phyloP scores from a whole-genome alignment of 2,113 vertebrate genomes.

The Apodemus speciosus region DNA sequence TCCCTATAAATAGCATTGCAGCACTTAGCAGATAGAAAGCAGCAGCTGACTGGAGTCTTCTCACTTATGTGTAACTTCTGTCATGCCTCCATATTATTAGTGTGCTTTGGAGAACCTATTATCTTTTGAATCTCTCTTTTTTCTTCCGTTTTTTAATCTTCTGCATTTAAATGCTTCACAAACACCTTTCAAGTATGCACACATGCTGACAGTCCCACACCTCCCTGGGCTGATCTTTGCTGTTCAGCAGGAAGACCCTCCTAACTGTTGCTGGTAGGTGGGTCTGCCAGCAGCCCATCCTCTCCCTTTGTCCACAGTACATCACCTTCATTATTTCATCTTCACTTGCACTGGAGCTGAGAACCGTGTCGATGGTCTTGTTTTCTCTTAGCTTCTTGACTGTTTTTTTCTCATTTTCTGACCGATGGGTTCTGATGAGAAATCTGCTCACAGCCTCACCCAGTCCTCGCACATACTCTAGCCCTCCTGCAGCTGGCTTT shows the following conservation, averaged over 20 bases:
- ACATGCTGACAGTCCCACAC: not conserved
- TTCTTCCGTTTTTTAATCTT: not conserved
- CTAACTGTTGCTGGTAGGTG: not conserved
- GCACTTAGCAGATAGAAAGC: not conserved
- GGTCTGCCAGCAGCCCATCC: not conserved
- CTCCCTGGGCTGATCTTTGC: not conserved
- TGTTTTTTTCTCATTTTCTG: not conserved
- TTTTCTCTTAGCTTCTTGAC: not conserved
- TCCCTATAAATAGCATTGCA: not conserved
- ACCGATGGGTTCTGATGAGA: not conserved
- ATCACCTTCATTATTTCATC: not conserved
- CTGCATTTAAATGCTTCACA: not conserved
- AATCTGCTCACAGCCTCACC: not conserved
- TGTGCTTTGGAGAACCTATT: conserved; percentile 1
- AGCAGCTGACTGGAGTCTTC: not conserved
- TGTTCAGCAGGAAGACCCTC: not conserved
- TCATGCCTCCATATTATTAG: not conserved
- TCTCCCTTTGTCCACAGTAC: not conserved
- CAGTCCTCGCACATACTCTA: not conserved
- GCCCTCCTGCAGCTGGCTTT: not conserved
- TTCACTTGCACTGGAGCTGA: not conserved
- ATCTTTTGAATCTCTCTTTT: not conserved
- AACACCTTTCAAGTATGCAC: not conserved
- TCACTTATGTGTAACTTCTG: not conserved
- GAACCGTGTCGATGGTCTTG: not conserved